phyloP scores from a whole-genome alignment of 2,888 invertebrate genomes.

The Synanthedon andrenaeformis region DNA sequence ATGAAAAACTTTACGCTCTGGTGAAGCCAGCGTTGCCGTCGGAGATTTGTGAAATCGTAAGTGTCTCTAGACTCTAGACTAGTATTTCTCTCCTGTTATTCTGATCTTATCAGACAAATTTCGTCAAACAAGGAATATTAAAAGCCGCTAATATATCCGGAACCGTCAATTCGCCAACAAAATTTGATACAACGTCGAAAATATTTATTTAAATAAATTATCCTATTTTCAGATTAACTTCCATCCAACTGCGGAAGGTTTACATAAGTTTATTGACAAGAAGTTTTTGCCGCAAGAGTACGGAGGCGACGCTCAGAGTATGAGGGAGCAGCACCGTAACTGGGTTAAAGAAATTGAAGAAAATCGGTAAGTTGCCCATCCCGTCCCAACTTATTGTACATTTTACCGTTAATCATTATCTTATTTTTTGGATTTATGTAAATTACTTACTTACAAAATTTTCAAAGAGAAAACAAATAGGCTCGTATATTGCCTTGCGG shows the following conservation, averaged over 20 bases:
- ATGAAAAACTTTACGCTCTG: slow-evolving; percentile 43
- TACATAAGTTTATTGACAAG: slow-evolving; percentile 70
- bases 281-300: slow-evolving; percentile 75
- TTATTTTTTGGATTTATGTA: too few relatives aligned
- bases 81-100: too few relatives aligned
- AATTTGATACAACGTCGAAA: not conserved
- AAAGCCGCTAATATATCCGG: too few relatives aligned
- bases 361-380: slow-evolving; percentile 40
- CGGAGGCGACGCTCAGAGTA: slow-evolving; percentile 71
- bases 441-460: too few relatives aligned
- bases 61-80: slow-evolving; percentile 7
- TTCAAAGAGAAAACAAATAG: too few relatives aligned
- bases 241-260: slow-evolving; percentile 70
- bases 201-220: not conserved
- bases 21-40: slow-evolving; percentile 42
- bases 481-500: too few relatives aligned
- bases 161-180: too few relatives aligned
- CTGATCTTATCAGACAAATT: too few relatives aligned
- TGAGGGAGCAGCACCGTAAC: slow-evolving; percentile 59
- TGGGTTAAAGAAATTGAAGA: slow-evolving; percentile 65
- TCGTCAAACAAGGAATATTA: too few relatives aligned
- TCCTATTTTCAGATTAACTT: slow-evolving; percentile 68
- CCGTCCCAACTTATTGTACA: not conserved
- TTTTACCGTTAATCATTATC: too few relatives aligned
- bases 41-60: slow-evolving; percentile 40